Evolutionary conservation across 2,797 vertebrate species (phyloP).

Genomic region (Lacerta viridis): DNA sequence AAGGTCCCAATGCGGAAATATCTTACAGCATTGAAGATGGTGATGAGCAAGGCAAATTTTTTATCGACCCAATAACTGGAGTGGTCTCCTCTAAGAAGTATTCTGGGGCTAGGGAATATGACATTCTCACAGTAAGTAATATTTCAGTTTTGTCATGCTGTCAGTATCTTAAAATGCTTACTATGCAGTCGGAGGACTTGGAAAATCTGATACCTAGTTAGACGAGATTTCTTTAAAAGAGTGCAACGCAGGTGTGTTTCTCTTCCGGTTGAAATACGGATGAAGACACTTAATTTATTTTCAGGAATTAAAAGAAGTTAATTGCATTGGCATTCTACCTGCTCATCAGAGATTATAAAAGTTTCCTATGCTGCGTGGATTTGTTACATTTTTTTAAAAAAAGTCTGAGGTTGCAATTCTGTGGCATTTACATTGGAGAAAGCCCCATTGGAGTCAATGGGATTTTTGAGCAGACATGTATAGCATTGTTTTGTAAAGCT

Average conservation of each 20-base stretch:
- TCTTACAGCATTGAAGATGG: slow-evolving; percentile 98
- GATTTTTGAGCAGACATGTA: background rate
- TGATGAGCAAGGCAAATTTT: slow-evolving; percentile 94
- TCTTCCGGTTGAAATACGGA: slow-evolving; percentile 13
- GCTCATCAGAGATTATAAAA: background rate
- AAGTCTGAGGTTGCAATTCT: background rate
- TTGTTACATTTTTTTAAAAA: background rate
- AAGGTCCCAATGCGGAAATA: slow-evolving; percentile 94
- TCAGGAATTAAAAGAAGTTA: background rate
- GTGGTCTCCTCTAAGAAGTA: slow-evolving; percentile 95
- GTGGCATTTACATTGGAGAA: background rate
- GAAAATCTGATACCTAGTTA: background rate
- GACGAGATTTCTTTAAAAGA: background rate
- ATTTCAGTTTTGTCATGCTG: background rate
- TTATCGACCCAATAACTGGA: slow-evolving; percentile 97
- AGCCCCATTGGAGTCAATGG: background rate
- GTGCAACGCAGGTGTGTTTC: slow-evolving; percentile 11
- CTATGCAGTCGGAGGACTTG: slow-evolving; percentile 27
- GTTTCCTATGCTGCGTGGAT: background rate
- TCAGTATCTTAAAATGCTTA: background rate
- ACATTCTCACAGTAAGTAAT: slow-evolving; percentile 94
- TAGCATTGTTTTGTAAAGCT: background rate
- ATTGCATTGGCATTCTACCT: background rate
- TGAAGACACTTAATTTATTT: slow-evolving; percentile 35
- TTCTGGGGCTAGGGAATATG: slow-evolving; percentile 93